Evolutionary conservation across 2,888 invertebrate genomes (phyloP), one percentile per base, ranked within the genome.

Genomic region (Agrotis exclamationis): DNA sequence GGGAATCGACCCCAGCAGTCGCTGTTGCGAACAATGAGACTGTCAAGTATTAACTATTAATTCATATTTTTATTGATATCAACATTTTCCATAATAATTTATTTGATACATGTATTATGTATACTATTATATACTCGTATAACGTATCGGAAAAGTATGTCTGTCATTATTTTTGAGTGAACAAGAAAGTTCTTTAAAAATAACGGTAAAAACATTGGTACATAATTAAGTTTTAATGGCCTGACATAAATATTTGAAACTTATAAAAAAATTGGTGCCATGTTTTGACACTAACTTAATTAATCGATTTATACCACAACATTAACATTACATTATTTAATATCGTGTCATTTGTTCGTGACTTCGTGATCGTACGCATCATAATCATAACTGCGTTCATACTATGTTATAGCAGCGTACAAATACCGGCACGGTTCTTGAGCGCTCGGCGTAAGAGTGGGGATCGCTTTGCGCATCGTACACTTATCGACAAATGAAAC

Each of bases 261-360:
- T 50, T 13, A 33, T 11, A 20, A 16, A 44, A 28, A 57, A 48
- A 24, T n/a, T 22, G 44, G 22, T 58, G 18, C 16, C 20, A 20
- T 72, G 24, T 47, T 24, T n/a, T 24, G 44, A 54, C n/a, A 50
- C 20, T 60, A 24, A 57, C 60, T 72, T 65, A 60, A 65, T 73
- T 73, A 51, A 51, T 24, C 56, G 50, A 28, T 50, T 45, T 54
- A 56, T 5, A 48, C 22, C 22, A 45, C 47, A 47, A 28, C 20
- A 47, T 73, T 73, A 39, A 11, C 9, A 39, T 39, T 33, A 39
- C 9, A 1, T 39, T 9, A 9, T 39, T 39, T 39, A 4, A n/a
- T n/a, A n/a, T n/a, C n/a, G n/a, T n/a, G n/a, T n/a, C n/a, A n/a
- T n/a, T n/a, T n/a, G n/a, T n/a, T n/a, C n/a, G n/a, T n/a, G n/a